Conservation (phyloP, 2,113 vertebrate genomes). For the Pipra filicauda region DNA sequence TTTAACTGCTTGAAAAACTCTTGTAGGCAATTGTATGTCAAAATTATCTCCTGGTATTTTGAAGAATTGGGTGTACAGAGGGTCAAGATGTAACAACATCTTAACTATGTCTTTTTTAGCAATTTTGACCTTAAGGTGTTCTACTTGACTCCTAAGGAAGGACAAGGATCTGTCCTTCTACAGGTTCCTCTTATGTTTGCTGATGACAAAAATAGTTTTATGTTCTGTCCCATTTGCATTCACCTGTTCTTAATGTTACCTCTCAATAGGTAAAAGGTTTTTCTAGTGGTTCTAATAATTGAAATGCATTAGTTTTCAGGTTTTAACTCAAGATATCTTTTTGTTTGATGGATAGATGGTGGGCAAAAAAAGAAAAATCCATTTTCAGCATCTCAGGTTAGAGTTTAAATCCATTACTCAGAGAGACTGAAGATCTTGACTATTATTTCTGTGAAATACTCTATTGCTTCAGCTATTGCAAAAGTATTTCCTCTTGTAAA, state of each 20-base stretch:
- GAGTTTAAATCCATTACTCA: neutral
- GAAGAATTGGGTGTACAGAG: neutral
- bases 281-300: neutral
- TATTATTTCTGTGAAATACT: neutral
- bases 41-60: conserved; percentile 1
- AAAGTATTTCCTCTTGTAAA: neutral
- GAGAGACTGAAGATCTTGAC: neutral
- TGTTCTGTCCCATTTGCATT: neutral
- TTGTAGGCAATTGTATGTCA: neutral
- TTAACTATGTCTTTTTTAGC: neutral
- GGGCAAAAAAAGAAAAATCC: neutral
- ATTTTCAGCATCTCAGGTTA: neutral
- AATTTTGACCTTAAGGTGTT: neutral
- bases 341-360: neutral
- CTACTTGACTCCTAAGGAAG: neutral
- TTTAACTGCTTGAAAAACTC: conserved; percentile 9
- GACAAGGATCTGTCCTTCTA: neutral
- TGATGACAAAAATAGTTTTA: neutral
- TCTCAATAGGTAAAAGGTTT: neutral
- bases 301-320: neutral
- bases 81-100: neutral
- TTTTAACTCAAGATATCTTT: neutral
- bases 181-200: neutral
- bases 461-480: neutral
- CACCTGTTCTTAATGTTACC: neutral